These are phyloP conservation scores for Pelusios castaneus DNA, from an alignment of 2,113 vertebrate genomes.

Conservation along the genomic window DNA sequence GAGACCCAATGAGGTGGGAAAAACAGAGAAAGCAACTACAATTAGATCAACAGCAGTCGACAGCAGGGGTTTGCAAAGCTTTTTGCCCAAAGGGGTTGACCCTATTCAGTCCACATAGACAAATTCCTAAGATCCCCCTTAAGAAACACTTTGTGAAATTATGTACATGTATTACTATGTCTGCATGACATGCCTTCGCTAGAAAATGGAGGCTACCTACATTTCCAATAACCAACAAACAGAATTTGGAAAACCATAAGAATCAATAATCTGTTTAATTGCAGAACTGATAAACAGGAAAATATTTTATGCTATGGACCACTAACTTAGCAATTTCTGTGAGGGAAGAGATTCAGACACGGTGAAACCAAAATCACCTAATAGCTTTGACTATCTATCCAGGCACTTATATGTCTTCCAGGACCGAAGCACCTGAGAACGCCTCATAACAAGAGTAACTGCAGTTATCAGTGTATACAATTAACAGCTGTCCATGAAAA, in stretches of 20 bases:
- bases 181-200: background rate
- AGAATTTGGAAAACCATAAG: background rate
- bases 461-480: background rate
- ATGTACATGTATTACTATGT: background rate
- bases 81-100: slow-evolving; percentile 2
- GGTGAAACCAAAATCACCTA: background rate
- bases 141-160: background rate
- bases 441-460: background rate
- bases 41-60: background rate
- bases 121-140: background rate
- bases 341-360: background rate
- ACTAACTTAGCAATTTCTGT: background rate
- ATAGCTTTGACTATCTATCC: background rate
- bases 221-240: background rate
- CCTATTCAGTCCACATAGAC: background rate
- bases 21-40: background rate
- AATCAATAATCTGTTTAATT: background rate
- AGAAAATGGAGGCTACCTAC: background rate
- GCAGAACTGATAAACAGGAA: background rate
- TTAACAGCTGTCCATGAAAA: background rate
- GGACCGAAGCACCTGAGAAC: background rate
- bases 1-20: slow-evolving; percentile 2
- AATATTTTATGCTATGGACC: background rate
- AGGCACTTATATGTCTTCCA: background rate
- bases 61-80: background rate